A percentile compares a stretch with the other conserved stretches of the same genome.
phyloP scores from a whole-genome alignment of 2,888 invertebrate species.

The Trileptium ribeirensis region DNA sequence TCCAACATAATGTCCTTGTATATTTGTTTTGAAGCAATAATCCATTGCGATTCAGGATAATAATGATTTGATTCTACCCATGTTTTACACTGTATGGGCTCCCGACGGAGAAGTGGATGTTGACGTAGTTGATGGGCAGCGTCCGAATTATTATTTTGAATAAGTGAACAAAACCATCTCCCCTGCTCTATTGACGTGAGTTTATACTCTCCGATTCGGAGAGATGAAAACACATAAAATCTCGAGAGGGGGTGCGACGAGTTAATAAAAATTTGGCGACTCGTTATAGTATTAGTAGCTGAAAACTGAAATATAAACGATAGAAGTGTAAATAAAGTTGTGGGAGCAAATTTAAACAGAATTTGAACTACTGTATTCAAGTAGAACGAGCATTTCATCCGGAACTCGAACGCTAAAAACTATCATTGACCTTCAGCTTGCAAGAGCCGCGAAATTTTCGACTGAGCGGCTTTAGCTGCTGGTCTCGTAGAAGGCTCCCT shows the following conservation, averaged over 20 bases:
- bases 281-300: background rate
- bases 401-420: background rate
- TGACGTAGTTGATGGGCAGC: background rate
- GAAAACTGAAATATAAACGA: background rate
- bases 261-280: background rate
- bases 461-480: background rate
- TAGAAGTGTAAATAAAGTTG: background rate
- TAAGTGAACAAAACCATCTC: background rate
- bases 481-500: background rate
- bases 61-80: background rate
- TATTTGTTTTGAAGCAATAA: background rate
- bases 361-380: background rate
- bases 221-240: background rate
- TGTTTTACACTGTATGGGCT: background rate
- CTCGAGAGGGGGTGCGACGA: background rate
- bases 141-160: background rate
- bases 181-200: background rate
- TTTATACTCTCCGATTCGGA: background rate
- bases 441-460: background rate
- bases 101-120: background rate
- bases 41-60: background rate
- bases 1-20: background rate
- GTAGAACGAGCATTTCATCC: background rate
- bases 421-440: background rate
- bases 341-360: background rate